Base-by-base conservation (phyloP, 92 coral and sea anemone genomes). In the Phenganax stokvisi region DNA sequence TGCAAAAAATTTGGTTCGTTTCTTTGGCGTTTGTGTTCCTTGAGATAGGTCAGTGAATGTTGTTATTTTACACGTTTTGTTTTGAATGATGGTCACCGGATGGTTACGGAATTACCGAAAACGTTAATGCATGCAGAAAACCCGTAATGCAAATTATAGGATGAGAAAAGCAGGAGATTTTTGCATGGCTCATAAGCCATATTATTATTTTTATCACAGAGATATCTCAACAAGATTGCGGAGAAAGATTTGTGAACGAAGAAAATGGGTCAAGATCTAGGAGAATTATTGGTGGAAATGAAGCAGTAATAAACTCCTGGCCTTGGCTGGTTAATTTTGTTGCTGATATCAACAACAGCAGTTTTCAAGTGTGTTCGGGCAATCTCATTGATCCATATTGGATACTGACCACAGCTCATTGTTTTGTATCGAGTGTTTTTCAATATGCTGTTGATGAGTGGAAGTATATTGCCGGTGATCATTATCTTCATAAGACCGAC, bases 311-410 rank as follows among this genome's bases (percentile, higher is more conserved):
- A 12, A 87, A 91, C 89, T 81, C 93, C 9, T 89, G 92, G 91
- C 97, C 97, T 0, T 91, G 97, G 97, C 89, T 89, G 71, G 93
- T 88, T 8, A 90, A 89, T 62, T 59, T 88, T 63, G 76, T 88
- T 13, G 79, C 74, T 51, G 57, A 72, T 9, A 20, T 20, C 25
- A 83, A 78, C 2, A 29, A 65, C 77, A 84, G 77, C 55, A 89
- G 87, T 4, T 67, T 31, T 10, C 97, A 91, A 74, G 79, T 65
- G 74, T 91, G 97, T 70, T 89, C 92, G 0, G 97, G 93, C 9
- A 84, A 89, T 15, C 70, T 91, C 25, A 91, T 91, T 57, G 90
- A 87, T 29, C 92, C 92, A 0, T 87, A 89, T 10, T 91, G 92
- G 92, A 84, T 91, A 37, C 51, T 91, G 10, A 91, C 97, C 7